Percentiles rank a stretch among this genome's conserved stretches.
phyloP scores from a whole-genome alignment of 2,797 vertebrate species.

The Vireo griseus region DNA sequence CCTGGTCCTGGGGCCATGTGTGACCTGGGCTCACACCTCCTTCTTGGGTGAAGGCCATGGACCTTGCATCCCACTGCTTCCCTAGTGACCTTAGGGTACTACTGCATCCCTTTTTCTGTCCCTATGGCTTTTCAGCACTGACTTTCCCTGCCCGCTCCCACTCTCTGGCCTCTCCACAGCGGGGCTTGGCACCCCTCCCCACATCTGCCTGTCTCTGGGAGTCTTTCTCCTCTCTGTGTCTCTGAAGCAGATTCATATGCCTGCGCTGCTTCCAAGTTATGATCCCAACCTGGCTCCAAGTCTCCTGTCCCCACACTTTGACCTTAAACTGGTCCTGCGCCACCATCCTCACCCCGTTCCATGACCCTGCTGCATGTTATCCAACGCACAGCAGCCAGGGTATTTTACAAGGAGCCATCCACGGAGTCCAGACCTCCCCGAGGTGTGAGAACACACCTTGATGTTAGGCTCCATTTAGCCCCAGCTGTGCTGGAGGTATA shows the following conservation, averaged over 20 bases:
- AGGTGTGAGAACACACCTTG: neutral
- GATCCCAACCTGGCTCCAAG: neutral
- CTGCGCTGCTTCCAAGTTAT: neutral
- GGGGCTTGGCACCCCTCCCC: neutral
- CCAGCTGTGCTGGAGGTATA: neutral
- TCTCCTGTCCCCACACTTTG: neutral
- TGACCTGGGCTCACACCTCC: neutral
- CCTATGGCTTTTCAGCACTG: neutral
- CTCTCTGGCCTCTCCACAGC: neutral
- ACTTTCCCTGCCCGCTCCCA: neutral
- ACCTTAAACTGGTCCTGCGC: neutral
- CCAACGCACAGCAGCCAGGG: neutral
- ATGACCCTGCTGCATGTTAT: neutral
- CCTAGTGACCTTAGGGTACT: neutral
- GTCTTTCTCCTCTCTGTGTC: neutral
- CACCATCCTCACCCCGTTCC: neutral
- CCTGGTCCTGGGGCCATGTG: neutral
- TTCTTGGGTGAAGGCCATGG: fast-evolving
- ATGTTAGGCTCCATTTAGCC: neutral
- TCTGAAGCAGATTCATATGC: neutral
- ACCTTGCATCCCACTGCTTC: neutral
- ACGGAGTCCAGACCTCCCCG: fast-evolving
- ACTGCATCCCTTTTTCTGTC: neutral
- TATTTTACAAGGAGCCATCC: neutral
- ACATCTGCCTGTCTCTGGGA: neutral